Base-by-base conservation (phyloP, 2,113 vertebrate species). In the Choloepus hoffmanni region DNA sequence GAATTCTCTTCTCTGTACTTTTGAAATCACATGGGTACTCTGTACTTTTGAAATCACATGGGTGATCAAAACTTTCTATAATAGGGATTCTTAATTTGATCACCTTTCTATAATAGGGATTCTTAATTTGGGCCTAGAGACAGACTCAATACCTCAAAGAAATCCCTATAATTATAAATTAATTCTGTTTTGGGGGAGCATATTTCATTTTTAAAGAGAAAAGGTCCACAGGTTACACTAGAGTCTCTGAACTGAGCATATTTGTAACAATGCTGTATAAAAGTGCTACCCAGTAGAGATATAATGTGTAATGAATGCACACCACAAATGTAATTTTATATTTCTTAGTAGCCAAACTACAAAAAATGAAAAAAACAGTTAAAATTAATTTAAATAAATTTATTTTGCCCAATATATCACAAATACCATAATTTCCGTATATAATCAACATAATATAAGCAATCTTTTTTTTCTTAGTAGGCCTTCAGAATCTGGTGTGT, bases 351-450 rank as follows among this genome's bases (percentile, higher is more conserved):
- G 53, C 1, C 3, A 53, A 0, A 67, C 7, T 85, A 48, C 43
- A n/a, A 68, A 93, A 93, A 16, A 21, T 53, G 7, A 40, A 89
- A 79, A 74, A 85, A 45, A 0, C 1, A 85, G n/a, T 24, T 30
- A 77, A 85, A 79, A 87, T 33, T 40, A 63, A 81, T 65, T n/a
- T 82, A 5, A 82, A 63, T 74, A 91, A 28, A 36, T 70, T 78
- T 73, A 36, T 93, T 70, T 84, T 58, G 1, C 53, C 19, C 30
- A 72, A 28, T 74, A 63, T 45, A 3, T 60, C 28, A 18, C 58
- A 93, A 91, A 84, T 48, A 48, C 40, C 18, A 58, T 58, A 70
- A 67, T 53, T 90, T 95, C 2, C 74, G 83, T 73, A 63, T 72
- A 11, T 81, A 58, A 67, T 50, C n/a, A 88, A 73, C 67, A 53